Base-by-base conservation (phyloP, 2,888 invertebrate genomes). In the Dendrolimus pini region DNA sequence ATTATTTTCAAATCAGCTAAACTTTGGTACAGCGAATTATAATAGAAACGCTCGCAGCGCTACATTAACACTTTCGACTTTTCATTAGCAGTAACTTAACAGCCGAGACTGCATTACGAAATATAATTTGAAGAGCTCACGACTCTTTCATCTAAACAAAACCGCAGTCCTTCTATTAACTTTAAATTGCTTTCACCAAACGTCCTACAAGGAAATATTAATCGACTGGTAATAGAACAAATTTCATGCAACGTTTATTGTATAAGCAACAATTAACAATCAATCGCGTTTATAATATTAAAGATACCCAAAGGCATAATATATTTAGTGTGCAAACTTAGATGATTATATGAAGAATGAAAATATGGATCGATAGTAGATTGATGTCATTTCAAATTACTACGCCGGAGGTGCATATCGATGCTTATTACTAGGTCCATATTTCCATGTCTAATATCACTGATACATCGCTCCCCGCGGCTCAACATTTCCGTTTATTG, bases 1-100 rank as follows among this genome's bases (percentile, higher is more conserved):
- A 2, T 12, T 12, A 47, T 10, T 47, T 47, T 47, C 9, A 47
- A 47, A 47, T 9, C 47, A 9, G 30, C 30, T 30, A 30, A 47
- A 68, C 71, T 70, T 75, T 75, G 77, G 75, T 75, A 71, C 71
- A 63, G 65, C 63, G 65, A 69, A 72, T 70, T 65, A 12, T 65
- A 68, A 73, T 73, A 71, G 67, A 71, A 72, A 70, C 63, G 76
- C 80, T 74, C 60, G 61, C 60, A 79, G 80, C 76, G 61, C 66
- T 68, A 68, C 77, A 78, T 78, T 78, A 80, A 82, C 69, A 69
- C 77, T 67, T 75, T 71, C 66, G 77, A 78, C 72, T 79, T 87
- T 85, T 82, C 83, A 85, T 85, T 86, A 83, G 81, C 83, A 85
- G 76, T 85, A 85, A 85, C 80, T 85, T 85, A 78, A 72, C 70